Evolutionary conservation across 2,888 invertebrate species (phyloP).

Genomic region (Acanthopleura granulata): DNA sequence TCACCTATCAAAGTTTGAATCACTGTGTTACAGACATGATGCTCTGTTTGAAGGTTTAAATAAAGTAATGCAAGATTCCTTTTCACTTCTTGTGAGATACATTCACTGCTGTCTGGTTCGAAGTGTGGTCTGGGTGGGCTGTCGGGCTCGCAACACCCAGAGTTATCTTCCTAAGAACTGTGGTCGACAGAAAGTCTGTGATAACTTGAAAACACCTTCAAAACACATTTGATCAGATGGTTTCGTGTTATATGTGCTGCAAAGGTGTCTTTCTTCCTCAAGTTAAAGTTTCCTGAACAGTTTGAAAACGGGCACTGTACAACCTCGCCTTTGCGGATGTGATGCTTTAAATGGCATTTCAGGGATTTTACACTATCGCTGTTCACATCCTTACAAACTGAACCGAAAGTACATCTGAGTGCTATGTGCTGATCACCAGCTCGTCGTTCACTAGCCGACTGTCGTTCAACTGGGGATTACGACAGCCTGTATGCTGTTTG

Average conservation of each 20-base stretch:
- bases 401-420: not conserved
- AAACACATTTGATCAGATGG: not conserved
- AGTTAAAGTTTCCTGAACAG: not conserved
- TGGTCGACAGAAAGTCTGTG: not conserved
- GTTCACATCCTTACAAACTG: not conserved
- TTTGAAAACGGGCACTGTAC: constrained; percentile 1
- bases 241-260: constrained; percentile 2
- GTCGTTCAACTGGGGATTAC: not conserved
- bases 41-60: constrained; percentile 6
- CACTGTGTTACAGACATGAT: not conserved
- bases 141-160: not conserved
- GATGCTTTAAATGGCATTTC: not conserved
- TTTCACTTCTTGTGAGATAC: not conserved
- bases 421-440: not conserved
- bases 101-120: not conserved
- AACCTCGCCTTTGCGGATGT: not conserved
- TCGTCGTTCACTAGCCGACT: not conserved
- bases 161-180: not conserved
- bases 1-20: constrained; percentile 1
- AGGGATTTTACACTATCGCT: not conserved
- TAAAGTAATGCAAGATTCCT: constrained; percentile 11
- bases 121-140: not conserved
- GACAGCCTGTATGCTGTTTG: not conserved
- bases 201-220: not conserved
- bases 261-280: not conserved